phyloP scores from a whole-genome alignment of 2,888 invertebrate species.

The Pyrrhia umbra region DNA sequence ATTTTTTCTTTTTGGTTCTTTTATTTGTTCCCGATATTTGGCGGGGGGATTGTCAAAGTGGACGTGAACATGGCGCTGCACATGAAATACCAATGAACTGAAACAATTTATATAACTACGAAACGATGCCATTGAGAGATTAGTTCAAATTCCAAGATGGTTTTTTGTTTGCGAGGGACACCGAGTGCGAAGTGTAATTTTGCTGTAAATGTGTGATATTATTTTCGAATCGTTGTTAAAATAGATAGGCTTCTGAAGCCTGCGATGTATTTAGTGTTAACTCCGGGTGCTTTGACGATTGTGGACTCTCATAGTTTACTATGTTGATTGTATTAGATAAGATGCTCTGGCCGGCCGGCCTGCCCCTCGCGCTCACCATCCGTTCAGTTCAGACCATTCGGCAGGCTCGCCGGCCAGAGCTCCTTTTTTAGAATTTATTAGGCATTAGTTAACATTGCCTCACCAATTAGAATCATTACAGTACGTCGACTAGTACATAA shows the following conservation, averaged over 20 bases:
- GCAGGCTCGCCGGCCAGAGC: conserved; percentile 76
- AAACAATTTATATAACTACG: conserved; percentile 73
- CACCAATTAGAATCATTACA: conserved; percentile 81
- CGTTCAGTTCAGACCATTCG: conserved; percentile 39
- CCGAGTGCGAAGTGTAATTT: conserved; percentile 85
- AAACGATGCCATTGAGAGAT: conserved; percentile 79
- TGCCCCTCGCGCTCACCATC: conserved; percentile 23
- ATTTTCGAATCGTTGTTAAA: conserved; percentile 85
- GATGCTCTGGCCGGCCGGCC: conserved; percentile 75
- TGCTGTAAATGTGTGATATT: conserved; percentile 89
- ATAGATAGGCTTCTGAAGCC: conserved; percentile 87
- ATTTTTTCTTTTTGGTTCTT: conserved; percentile 73
- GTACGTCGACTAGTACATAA: conserved; percentile 67
- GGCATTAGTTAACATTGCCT: conserved; percentile 84
- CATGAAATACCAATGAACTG: conserved; percentile 79
- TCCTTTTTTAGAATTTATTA: conserved; percentile 86
- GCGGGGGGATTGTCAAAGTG: conserved; percentile 88
- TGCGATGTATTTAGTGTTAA: conserved; percentile 88
- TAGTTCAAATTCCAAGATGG: conserved; percentile 72
- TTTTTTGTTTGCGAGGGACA: conserved; percentile 77
- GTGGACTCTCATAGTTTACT: conserved; percentile 88
- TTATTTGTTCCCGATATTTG: conserved; percentile 74
- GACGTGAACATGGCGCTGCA: conserved; percentile 88
- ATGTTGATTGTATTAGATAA: conserved; percentile 86
- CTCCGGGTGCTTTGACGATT: conserved; percentile 90